Evolutionary conservation across 2,113 vertebrate species (phyloP), one percentile per base, ranked within the genome.

Genomic region (Dascyllus trimaculatus): DNA sequence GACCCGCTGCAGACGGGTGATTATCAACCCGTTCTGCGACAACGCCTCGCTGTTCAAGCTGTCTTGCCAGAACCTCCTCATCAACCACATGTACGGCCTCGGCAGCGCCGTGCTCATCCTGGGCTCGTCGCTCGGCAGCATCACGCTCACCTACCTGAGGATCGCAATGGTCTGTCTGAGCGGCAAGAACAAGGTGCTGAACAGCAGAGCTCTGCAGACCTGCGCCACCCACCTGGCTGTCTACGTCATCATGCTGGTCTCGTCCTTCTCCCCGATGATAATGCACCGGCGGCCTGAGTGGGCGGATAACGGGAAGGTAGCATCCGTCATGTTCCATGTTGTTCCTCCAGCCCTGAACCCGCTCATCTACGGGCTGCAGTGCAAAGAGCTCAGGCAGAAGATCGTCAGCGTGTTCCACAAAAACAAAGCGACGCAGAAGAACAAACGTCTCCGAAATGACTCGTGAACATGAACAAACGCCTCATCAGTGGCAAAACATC

Each of bases 21-120:
- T 93, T 5, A 15, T 26, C 7, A 90, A 91, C 61, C 85, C 78
- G 1, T 93, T 73, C 82, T 93, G 93, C 18, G 90, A 91, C 57
- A 93, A 93, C 35, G 72, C 88, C 18, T 92, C 90, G 0, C 25
- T 94, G 29, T 93, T 92, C 48, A 89, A 88, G 18, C 81, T 93
- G 5, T 93, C 91, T 11, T 92, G 92, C 21, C 82, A 92, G 1
- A 83, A 40, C 8, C 1, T 89, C 4, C 11, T 85, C 1, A 52
- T 93, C 38, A 93, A 92, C 24, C 66, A 94, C 40, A 49, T 93
- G 15, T 88, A 85, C 17, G 91, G 91, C 7, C 73, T 93, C 2
- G 0, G 29, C 11, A 67, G 24, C 46, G 76, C 90, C 0, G 59
- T 67, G 11, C 2, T 86, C 1, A 4, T 92, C 2, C 29, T 87